Base-by-base conservation (phyloP, 1,140 invertebrate species). In the Danaus plexippus region DNA sequence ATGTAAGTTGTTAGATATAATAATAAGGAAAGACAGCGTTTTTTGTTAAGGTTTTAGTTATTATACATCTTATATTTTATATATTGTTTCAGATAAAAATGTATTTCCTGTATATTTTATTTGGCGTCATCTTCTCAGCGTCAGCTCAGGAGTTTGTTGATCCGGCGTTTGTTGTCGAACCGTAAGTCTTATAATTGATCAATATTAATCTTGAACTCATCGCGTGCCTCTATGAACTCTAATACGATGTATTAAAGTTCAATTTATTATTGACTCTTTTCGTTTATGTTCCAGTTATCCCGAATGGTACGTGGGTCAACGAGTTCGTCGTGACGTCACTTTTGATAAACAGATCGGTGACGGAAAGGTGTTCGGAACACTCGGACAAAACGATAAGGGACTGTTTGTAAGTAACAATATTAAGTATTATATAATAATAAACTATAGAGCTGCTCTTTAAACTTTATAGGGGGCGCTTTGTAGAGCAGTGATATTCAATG, bases 341-440 rank as follows among this genome's bases (percentile, higher is more conserved):
- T 32, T 32, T 32, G 22, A 32, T 32, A 32, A 32, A 32, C 22
- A 32, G 47, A 60, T 66, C 0, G 65, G 54, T 9, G 63, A 71
- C 44, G 71, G 73, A 0, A 61, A 65, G 1, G 63, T 77, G 13
- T 75, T 77, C 50, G 76, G 74, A 9, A 75, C 74, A 7, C 64
- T 79, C 7, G 74, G 76, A 44, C 56, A 65, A 10, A 79, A 71
- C 47, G 73, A 73, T 45, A 64, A 62, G 11, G 73, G 71, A 40
- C 61, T 78, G 43, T 78, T 75, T 54, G 75, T 44, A 9, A 11
- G 11, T 18, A 13, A 52, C 11, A 3, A 32, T 32, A 32, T 32
- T 32, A 32, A 32, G 22, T 32, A 32, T 32, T 32, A 32, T 32
- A 32, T 32, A 32, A 32, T 32, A 32, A 32, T 32, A 32, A 32